Evolutionary conservation across 2,797 vertebrate species (phyloP), one percentile per base, ranked within the genome.

Genomic region (Pangasius krempfi): DNA sequence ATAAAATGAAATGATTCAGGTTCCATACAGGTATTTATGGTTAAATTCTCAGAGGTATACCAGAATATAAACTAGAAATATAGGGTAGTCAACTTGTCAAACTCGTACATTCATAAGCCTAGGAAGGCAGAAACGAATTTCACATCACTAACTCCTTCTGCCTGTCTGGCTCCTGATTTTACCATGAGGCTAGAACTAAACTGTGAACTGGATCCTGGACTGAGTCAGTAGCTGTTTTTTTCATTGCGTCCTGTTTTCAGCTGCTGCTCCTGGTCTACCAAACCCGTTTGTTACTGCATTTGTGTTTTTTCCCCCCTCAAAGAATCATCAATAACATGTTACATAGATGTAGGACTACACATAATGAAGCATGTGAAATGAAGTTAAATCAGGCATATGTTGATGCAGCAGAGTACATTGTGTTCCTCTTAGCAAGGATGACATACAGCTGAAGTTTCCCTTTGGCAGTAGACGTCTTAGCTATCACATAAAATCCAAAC

Each of bases 51-150:
- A 33, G 18, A 54, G 47, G 9, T 50, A 9, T 86, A n/a, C n/a
- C 12, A 72, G 52, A 76, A 56, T 68, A 78, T 84, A 87, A 85
- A 79, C 56, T 64, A 84, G 6, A 72, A 87, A 78, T 58, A 83
- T 60, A 62, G 72, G 58, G 47, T 13, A 86, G 79, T 70, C 86
- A 87, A 87, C 88, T 87, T 82, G 78, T 89, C 89, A 89, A 91
- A 88, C 91, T 91, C 91, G 94, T 94, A 89, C 93, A 96, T 93
- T 96, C 96, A 96, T 94, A 95, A 94, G 95, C 93, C 96, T 95
- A 95, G 96, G 95, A 96, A 96, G 96, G 96, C 96, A 96, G 95
- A 96, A 96, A 96, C 96, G 95, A 96, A 96, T 96, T 96, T 97
- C 96, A 96, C 90, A 91, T 91, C 87, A 91, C 91, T 87, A 92